Evolutionary conservation across 2,797 vertebrate genomes (phyloP).

Genomic region (Geranospiza caerulescens): DNA sequence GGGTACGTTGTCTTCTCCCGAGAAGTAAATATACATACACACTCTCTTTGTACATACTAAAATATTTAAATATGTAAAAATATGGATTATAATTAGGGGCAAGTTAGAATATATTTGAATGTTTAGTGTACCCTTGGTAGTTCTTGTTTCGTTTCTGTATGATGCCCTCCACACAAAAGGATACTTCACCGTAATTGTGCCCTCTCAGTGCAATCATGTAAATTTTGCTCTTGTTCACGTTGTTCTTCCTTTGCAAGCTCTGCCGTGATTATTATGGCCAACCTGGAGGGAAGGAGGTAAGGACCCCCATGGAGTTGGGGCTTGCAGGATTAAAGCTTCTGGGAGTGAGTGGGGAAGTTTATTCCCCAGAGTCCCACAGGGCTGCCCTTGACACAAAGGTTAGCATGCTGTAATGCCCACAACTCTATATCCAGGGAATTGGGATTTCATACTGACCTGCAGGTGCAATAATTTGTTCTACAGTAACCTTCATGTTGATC

Average conservation of each 20-base stretch:
- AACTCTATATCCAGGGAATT: not conserved
- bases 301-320: not conserved
- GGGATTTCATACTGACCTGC: not conserved
- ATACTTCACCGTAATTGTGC: not conserved
- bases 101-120: slow-evolving; percentile 59
- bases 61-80: slow-evolving; percentile 65
- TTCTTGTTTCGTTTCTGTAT: not conserved
- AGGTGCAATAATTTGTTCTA: not conserved
- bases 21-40: not conserved
- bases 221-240: not conserved
- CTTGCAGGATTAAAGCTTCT: not conserved
- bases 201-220: slow-evolving; percentile 13
- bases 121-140: slow-evolving; percentile 7
- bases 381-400: not conserved
- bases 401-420: not conserved
- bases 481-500: not conserved
- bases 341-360: not conserved
- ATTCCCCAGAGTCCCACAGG: not conserved
- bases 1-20: not conserved
- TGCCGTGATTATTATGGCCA: not conserved
- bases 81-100: slow-evolving; percentile 39
- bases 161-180: not conserved
- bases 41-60: not conserved
- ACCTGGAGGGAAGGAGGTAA: not conserved
- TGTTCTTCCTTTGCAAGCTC: not conserved